Conservation (phyloP, 2,797 vertebrate species). For the Ammospiza maritima region DNA sequence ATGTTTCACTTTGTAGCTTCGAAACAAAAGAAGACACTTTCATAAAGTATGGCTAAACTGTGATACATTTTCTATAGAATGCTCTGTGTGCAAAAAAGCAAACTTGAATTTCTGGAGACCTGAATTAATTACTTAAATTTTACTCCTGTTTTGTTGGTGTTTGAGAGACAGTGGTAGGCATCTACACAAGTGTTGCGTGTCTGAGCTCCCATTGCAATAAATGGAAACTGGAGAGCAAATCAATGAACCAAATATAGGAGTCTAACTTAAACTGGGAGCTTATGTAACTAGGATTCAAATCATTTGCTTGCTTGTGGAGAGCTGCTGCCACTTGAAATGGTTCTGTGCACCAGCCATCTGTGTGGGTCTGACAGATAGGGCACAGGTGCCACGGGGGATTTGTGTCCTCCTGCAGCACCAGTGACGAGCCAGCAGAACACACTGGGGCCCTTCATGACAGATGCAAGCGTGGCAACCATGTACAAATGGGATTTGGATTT, state of each 20-base stretch:
- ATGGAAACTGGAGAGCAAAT: neutral
- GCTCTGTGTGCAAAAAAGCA: neutral
- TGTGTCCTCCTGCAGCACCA: neutral
- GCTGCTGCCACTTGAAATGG: slow-evolving; percentile 49
- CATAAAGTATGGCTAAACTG: neutral
- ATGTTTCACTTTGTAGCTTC: neutral
- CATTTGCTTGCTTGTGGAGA: slow-evolving; percentile 1
- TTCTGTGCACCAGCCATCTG: neutral
- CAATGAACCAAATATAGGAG: slow-evolving; percentile 12
- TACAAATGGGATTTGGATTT: neutral
- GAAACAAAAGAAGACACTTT: neutral
- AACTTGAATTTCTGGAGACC: neutral
- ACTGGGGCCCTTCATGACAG: neutral
- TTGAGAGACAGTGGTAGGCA: neutral
- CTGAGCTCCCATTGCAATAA: neutral
- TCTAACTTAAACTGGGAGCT: slow-evolving; percentile 32
- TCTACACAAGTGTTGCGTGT: neutral
- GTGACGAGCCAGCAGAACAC: neutral
- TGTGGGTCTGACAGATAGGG: slow-evolving; percentile 31
- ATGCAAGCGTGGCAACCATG: neutral
- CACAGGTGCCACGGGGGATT: slow-evolving; percentile 21
- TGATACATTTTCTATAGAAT: neutral
- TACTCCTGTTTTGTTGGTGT: neutral
- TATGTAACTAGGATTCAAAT: slow-evolving; percentile 23
- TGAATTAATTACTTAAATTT: neutral